Percentiles rank a stretch among this genome's conserved stretches.
These are phyloP conservation scores for Blastobasis adustella DNA, from an alignment of 2,888 invertebrate species.

Conservation along the genomic window DNA sequence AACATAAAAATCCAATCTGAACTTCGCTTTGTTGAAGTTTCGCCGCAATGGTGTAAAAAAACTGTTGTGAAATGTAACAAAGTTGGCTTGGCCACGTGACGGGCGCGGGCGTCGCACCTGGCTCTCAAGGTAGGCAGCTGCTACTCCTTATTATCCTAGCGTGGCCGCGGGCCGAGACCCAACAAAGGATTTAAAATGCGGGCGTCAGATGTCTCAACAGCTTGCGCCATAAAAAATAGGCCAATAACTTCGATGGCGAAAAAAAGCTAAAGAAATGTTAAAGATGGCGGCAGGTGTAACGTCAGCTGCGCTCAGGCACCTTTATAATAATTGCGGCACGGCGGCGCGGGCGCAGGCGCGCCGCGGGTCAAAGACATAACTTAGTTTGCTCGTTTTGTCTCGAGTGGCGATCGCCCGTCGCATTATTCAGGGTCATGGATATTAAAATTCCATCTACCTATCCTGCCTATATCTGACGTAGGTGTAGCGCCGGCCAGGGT, in stretches of 20 bases:
- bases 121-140: conserved; percentile 21
- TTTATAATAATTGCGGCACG: conserved; percentile 63
- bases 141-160: conserved; percentile 3
- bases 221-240: conserved; percentile 74
- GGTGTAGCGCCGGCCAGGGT: conserved; percentile 7
- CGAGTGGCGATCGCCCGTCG: conserved; percentile 2
- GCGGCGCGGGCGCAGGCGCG: conserved; percentile 26
- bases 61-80: too few relatives aligned
- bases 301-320: conserved; percentile 71
- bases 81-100: too few relatives aligned
- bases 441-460: conserved; percentile 10
- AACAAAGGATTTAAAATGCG: conserved; percentile 48
- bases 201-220: conserved; percentile 64
- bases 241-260: conserved; percentile 70
- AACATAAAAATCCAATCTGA: too few relatives aligned
- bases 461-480: conserved; percentile 2
- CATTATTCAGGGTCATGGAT: conserved; percentile 12
- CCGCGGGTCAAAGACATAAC: conserved; percentile 26
- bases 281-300: conserved; percentile 67
- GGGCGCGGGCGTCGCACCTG: conserved; percentile 38
- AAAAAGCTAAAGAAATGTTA: conserved; percentile 67
- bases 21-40: too few relatives aligned
- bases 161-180: conserved; percentile 21
- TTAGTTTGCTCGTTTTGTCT: conserved; percentile 10
- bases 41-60: too few relatives aligned